These are phyloP conservation scores for Melieria picta DNA, from an alignment of 2,888 invertebrate species.

Conservation along the genomic window DNA sequence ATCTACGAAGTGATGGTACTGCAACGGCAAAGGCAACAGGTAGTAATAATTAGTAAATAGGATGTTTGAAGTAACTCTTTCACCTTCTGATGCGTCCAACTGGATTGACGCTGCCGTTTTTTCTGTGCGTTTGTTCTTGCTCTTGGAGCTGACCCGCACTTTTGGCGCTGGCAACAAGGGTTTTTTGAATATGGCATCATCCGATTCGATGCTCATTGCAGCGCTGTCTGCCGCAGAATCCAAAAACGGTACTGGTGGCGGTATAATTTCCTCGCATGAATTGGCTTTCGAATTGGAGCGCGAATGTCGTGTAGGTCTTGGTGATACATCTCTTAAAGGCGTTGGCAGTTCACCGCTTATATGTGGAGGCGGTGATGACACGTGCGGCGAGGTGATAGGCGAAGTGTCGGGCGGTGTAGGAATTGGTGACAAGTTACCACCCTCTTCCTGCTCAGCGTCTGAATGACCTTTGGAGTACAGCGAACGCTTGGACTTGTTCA, in stretches of 20 bases:
- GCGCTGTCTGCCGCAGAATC: conserved; percentile 12
- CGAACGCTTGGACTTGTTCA: conserved; percentile 34
- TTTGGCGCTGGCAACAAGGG: conserved; percentile 39
- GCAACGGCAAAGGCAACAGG: too few species aligned
- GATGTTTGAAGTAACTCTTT: background rate
- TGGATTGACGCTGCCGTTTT: background rate
- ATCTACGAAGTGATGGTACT: conserved; percentile 20
- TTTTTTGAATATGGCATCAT: conserved; percentile 44
- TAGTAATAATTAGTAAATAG: too few species aligned
- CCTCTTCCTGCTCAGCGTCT: conserved; percentile 29
- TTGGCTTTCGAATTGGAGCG: background rate
- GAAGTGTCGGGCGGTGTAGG: conserved; percentile 41
- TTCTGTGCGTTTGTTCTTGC: background rate
- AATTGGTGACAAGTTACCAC: conserved; percentile 24
- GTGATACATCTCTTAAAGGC: background rate
- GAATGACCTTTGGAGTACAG: conserved; percentile 50
- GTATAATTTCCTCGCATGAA: conserved; percentile 20
- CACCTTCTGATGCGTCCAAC: background rate
- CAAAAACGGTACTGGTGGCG: conserved; percentile 16
- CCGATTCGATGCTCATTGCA: background rate
- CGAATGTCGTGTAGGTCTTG: conserved; percentile 25
- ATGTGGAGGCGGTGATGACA: too few species aligned
- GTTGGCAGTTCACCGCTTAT: too few species aligned
- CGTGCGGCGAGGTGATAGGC: conserved; percentile 3
- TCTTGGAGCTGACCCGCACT: background rate